Evolutionary conservation across 2,888 invertebrate species (phyloP).

Genomic region (Lacanobia wlatinum): DNA sequence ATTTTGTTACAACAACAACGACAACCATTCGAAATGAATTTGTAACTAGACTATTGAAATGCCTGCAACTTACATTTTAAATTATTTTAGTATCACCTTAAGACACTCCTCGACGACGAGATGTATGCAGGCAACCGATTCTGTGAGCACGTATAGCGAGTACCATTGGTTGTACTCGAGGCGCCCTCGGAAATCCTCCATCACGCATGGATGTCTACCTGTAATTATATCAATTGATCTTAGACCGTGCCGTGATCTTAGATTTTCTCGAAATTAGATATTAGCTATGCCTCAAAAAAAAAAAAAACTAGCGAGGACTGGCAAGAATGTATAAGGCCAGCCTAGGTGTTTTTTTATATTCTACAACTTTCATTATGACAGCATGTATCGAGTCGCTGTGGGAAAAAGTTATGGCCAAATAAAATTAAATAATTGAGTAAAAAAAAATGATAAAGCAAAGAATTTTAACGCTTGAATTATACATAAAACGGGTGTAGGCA

Average conservation of each 20-base stretch:
- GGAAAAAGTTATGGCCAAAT: no score
- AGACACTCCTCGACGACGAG: slow-evolving; percentile 92
- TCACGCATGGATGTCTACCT: slow-evolving; percentile 87
- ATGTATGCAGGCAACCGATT: slow-evolving; percentile 91
- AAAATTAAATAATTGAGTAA: no score
- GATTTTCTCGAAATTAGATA: no score
- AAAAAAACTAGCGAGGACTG: no score
- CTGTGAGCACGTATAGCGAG: slow-evolving; percentile 91
- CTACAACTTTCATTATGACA: no score
- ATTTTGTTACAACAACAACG: background rate
- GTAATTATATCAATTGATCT: background rate
- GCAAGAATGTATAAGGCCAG: no score
- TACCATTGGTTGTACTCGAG: slow-evolving; percentile 90
- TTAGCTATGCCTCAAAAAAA: no score
- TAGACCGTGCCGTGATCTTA: background rate
- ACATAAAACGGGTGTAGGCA: no score
- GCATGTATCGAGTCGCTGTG: no score
- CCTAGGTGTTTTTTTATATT: no score
- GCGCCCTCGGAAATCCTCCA: slow-evolving; percentile 88
- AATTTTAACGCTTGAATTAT: no score
- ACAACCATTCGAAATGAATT: background rate
- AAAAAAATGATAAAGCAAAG: no score
- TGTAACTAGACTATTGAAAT: background rate
- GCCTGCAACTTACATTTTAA: background rate
- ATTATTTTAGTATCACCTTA: slow-evolving; percentile 76